Evolutionary conservation across 2,888 invertebrate genomes (phyloP), one percentile per base, ranked within the genome.

Genomic region (Lycia hirtaria): DNA sequence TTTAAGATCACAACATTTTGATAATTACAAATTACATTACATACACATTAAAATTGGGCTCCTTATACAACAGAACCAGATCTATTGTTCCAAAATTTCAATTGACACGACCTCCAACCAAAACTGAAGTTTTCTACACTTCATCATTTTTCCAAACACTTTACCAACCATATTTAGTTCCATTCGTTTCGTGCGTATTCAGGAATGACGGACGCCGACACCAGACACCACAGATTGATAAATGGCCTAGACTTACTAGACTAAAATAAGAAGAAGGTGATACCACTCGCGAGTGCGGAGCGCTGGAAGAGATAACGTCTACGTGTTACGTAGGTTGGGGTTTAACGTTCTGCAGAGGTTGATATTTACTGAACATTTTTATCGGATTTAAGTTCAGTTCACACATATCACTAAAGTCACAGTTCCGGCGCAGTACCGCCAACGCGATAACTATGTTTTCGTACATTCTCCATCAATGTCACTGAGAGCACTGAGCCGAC

Each of bases 211-310:
- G 28, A 43, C 35, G 55, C 37, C 43, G 43, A 28, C 48, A 26
- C 24, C 47, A 33, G 54, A 54, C 54, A 54, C 40, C 47, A 33
- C 32, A 33, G 47, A 55, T 55, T 50, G 56, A 56, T 56, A 56
- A 50, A 56, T 56, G 56, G 40, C 20, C 48, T 7, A 49, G 35
- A 30, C 49, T 37, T 40, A 22, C 26, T 14, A 41, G 33, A 43
- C 48, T 49, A 12, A 50, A 37, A 49, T 41, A 50, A 56, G 56
- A 44, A 48, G 28, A 19, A 37, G 30, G 33, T 22, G 28, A 24
- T n/a, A 28, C 15, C 24, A 30, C 43, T 32, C 41, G 22, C 30
- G 32, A 26, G 49, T 38, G 50, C 56, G 43, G 19, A 22, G 22
- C n/a, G 24, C 44, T 56, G 44, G 49, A 50, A 44, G 55, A 49